These are phyloP conservation scores for Troilus luridus DNA, from an alignment of 2,888 invertebrate genomes.

Conservation along the genomic window DNA sequence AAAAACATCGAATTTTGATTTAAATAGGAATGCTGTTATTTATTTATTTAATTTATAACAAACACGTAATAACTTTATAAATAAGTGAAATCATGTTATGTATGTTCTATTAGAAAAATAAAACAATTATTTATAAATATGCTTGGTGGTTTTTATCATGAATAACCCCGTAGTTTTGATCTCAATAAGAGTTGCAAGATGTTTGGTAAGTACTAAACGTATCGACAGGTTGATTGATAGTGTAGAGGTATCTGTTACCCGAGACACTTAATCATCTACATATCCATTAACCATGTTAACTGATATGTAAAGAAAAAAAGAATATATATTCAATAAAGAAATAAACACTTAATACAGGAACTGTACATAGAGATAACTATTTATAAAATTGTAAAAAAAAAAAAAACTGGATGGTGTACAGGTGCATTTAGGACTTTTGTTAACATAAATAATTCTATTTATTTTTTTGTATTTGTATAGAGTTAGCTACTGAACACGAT, in stretches of 20 bases:
- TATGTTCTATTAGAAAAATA: conserved; percentile 25
- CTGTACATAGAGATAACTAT: too few relatives aligned
- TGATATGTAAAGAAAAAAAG: too few relatives aligned
- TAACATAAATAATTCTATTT: too few relatives aligned
- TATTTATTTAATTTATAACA: not conserved
- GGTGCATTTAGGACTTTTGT: too few relatives aligned
- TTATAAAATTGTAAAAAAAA: too few relatives aligned
- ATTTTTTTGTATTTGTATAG: too few relatives aligned
- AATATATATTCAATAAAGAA: not conserved
- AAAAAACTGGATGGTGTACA: too few relatives aligned
- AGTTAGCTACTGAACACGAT: too few relatives aligned
- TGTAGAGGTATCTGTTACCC: not conserved
- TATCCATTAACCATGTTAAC: not conserved
- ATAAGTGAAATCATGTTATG: not conserved
- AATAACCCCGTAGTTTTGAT: not conserved
- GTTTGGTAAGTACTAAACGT: conserved; percentile 9
- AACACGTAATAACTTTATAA: not conserved
- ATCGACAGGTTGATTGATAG: not conserved
- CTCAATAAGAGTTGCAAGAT: conserved; percentile 7
- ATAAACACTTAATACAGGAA: too few relatives aligned
- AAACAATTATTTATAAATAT: conserved; percentile 12
- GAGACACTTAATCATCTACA: not conserved
- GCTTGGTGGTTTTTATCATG: not conserved
- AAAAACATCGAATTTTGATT: not conserved
- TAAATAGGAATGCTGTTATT: not conserved